Percentiles rank a stretch among this genome's conserved stretches.
phyloP scores from a whole-genome alignment of 2,113 vertebrate genomes.

The Setophaga petechia region DNA sequence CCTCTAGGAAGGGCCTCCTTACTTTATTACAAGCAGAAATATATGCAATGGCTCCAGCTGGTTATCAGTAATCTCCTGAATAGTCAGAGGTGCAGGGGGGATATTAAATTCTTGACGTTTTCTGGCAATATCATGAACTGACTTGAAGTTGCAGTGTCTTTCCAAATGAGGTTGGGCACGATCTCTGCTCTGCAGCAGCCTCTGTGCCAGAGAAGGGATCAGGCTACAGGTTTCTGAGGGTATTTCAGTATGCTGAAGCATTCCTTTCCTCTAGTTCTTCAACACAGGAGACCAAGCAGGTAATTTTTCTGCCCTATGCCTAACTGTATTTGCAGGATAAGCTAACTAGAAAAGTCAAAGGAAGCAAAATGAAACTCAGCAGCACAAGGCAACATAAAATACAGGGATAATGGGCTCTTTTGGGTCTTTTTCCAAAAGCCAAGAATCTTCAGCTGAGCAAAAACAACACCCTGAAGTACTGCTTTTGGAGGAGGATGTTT shows the following conservation, averaged over 20 bases:
- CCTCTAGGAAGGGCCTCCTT: slow-evolving; percentile 14
- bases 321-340: neutral
- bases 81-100: slow-evolving; percentile 17
- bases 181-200: neutral
- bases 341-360: neutral
- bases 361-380: neutral
- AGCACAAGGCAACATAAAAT: neutral
- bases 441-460: neutral
- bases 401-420: neutral
- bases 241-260: slow-evolving; percentile 18
- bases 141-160: neutral
- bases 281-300: neutral
- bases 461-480: neutral
- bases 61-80: slow-evolving; percentile 39
- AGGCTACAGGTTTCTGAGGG: slow-evolving; percentile 5
- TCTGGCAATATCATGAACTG: neutral
- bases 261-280: slow-evolving; percentile 9
- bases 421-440: neutral
- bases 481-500: neutral
- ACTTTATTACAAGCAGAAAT: slow-evolving; percentile 22
- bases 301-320: neutral
- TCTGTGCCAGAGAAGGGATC: slow-evolving; percentile 26
- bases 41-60: neutral
- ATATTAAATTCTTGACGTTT: slow-evolving; percentile 46
- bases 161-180: neutral